Percentiles rank a stretch among this genome's conserved stretches.
Conservation (phyloP, 2,888 invertebrate species). For the Ormia ochracea region DNA sequence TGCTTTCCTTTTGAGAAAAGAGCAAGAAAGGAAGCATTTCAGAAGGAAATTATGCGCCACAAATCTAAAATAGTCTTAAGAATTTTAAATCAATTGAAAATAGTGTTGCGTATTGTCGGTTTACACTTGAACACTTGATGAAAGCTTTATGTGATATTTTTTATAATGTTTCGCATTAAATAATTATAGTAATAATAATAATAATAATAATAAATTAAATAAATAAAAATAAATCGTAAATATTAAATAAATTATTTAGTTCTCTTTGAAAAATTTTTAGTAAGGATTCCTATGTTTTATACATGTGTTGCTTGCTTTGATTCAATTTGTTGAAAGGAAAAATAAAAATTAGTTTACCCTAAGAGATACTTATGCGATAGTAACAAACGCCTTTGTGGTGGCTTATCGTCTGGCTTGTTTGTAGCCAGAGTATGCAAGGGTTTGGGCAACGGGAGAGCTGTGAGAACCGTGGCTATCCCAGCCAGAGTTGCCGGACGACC, state of each 20-base stretch:
- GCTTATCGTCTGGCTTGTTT: constrained; percentile 76
- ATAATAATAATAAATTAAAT: constrained; percentile 75
- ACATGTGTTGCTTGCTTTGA: constrained; percentile 11
- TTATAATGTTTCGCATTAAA: constrained; percentile 51
- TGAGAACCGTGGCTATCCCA: constrained; percentile 78
- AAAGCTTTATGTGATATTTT: background rate
- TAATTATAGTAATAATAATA: too few species aligned
- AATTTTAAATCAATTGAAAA: constrained; percentile 31
- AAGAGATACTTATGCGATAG: constrained; percentile 49
- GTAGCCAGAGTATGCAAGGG: constrained; percentile 78
- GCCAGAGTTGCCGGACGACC: constrained; percentile 72
- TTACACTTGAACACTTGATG: constrained; percentile 41
- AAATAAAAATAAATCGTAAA: constrained; percentile 74
- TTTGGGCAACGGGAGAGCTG: constrained; percentile 78
- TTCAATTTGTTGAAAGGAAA: constrained; percentile 39
- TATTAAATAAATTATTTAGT: constrained; percentile 68
- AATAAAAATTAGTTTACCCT: constrained; percentile 57
- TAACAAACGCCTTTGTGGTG: constrained; percentile 12
- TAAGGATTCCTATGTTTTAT: constrained; percentile 43
- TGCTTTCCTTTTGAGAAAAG: too few species aligned
- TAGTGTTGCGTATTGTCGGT: background rate
- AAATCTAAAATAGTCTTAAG: constrained; percentile 19
- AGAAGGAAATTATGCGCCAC: too few species aligned
- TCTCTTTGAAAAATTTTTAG: constrained; percentile 64
- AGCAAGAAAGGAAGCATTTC: too few species aligned